These are phyloP conservation scores for Ailuropoda melanoleuca DNA, from an alignment of 2,113 vertebrate species.

Conservation along the genomic window DNA sequence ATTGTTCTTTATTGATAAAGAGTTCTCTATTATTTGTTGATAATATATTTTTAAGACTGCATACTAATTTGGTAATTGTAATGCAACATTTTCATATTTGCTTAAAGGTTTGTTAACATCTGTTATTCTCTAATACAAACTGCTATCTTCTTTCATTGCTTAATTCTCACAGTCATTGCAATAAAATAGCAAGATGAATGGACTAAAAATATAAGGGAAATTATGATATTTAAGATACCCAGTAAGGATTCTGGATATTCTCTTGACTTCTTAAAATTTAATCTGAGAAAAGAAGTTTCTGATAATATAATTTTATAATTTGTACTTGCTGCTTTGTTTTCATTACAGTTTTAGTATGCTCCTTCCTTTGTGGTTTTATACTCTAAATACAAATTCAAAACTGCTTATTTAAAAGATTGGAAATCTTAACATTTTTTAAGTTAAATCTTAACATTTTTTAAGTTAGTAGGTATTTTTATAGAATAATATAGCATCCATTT, in stretches of 20 bases:
- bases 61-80: constrained; percentile 29
- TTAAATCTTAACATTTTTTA: constrained; percentile 50
- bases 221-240: neutral
- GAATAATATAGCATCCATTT: neutral
- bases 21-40: neutral
- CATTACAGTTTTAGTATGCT: neutral
- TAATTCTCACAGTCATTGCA: neutral
- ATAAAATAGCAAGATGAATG: constrained; percentile 36
- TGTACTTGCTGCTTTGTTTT: constrained; percentile 44
- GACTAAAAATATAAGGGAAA: constrained; percentile 37
- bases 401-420: constrained; percentile 38
- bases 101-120: neutral
- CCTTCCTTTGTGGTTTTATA: constrained; percentile 25
- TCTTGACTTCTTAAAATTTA: constrained; percentile 14
- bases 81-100: constrained; percentile 5
- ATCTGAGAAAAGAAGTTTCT: neutral
- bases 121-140: neutral
- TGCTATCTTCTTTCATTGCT: neutral
- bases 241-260: neutral
- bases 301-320: constrained; percentile 34
- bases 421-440: constrained; percentile 45
- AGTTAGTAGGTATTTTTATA: constrained; percentile 44
- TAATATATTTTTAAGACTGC: constrained; percentile 16
- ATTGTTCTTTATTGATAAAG: neutral
- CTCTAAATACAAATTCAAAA: constrained; percentile 27